Evolutionary conservation across 2,797 vertebrate species (phyloP).

Genomic region (Choloepus didactylus): DNA sequence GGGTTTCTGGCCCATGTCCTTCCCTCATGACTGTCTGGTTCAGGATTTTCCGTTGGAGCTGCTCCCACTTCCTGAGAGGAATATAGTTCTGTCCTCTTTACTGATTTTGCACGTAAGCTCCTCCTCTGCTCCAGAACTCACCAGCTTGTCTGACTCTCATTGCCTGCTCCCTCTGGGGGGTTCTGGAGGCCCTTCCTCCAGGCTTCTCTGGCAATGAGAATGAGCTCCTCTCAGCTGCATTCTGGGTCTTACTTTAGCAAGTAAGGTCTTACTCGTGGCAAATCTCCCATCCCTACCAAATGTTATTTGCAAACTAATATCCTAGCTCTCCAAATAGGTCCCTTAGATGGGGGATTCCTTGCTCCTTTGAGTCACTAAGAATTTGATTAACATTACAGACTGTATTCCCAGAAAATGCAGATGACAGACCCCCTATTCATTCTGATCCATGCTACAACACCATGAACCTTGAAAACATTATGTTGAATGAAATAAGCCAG

Average conservation of each 20-base stretch:
- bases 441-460: background rate
- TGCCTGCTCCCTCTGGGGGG: background rate
- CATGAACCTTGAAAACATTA: too few species aligned
- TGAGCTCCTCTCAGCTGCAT: background rate
- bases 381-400: background rate
- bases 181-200: background rate
- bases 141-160: background rate
- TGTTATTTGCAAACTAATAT: background rate
- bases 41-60: background rate
- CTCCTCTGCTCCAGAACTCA: background rate
- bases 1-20: background rate
- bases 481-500: too few species aligned
- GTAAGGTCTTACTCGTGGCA: background rate
- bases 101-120: background rate
- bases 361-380: background rate
- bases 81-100: background rate
- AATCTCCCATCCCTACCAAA: background rate
- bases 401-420: background rate
- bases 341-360: background rate
- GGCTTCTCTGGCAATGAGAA: background rate
- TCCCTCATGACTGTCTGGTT: background rate
- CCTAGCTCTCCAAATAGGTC: background rate
- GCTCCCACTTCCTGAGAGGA: background rate
- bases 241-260: background rate
- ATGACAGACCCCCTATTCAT: background rate